A percentile compares a stretch with the other conserved stretches of the same genome.
Conservation (phyloP, 2,113 vertebrate species). For the Aviceda subcristata region DNA sequence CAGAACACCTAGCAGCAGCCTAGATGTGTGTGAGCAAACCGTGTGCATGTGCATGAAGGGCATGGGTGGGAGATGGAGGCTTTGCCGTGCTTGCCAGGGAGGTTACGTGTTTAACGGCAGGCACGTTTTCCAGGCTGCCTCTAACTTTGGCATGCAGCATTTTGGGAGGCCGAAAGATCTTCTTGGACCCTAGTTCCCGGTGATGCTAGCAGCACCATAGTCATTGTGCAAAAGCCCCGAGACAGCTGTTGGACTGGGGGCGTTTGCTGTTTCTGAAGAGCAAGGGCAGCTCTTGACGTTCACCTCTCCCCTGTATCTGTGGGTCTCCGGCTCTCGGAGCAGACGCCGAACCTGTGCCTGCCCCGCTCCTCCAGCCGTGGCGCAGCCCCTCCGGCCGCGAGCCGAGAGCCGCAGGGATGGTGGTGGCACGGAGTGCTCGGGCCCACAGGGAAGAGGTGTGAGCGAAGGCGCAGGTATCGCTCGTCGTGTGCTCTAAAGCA, state of each 20-base stretch:
- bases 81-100: background rate
- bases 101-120: background rate
- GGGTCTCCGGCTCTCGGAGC: fast-evolving
- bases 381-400: fast-evolving
- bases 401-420: background rate
- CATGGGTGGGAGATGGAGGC: background rate
- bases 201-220: background rate
- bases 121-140: background rate
- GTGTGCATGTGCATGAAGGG: too few species aligned
- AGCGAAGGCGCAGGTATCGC: fast-evolving
- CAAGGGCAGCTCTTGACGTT: background rate
- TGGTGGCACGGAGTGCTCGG: fast-evolving
- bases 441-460: fast-evolving
- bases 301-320: background rate
- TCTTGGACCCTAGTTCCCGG: background rate
- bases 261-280: background rate
- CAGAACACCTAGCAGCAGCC: background rate
- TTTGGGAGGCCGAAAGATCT: background rate
- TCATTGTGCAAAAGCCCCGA: fast-evolving
- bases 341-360: fast-evolving
- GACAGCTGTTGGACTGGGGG: background rate
- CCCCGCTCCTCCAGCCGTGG: fast-evolving
- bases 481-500: fast-evolving
- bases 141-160: background rate
- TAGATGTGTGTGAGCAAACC: background rate